These are phyloP conservation scores for Rhegmatorhina hoffmannsi DNA, from an alignment of 2,113 vertebrate species.

Conservation along the genomic window DNA sequence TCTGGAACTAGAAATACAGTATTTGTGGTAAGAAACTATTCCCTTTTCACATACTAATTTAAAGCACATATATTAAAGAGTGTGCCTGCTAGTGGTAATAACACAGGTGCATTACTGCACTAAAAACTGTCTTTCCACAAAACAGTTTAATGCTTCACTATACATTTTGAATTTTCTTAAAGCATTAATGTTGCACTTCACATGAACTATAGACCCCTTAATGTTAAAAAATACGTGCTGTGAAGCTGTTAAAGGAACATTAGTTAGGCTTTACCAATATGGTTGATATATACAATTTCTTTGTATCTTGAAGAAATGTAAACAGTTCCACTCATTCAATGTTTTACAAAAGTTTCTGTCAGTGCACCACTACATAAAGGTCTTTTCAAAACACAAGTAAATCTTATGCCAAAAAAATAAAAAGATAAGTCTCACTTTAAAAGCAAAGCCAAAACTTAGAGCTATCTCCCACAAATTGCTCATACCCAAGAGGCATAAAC, in stretches of 20 bases:
- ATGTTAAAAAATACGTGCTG: background rate
- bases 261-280: background rate
- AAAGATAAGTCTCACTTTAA: background rate
- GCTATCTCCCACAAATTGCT: background rate
- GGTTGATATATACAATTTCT: background rate
- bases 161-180: background rate
- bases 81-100: background rate
- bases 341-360: background rate
- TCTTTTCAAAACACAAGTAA: background rate
- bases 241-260: background rate
- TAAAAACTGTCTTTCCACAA: background rate
- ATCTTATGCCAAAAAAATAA: background rate
- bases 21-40: background rate
- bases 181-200: background rate
- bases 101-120: background rate
- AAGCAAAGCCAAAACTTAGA: background rate
- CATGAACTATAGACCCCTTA: background rate
- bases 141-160: background rate
- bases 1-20: background rate
- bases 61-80: background rate
- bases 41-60: background rate
- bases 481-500: background rate
- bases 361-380: background rate
- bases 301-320: background rate
- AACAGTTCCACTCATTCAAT: background rate